Percentiles rank a stretch among this genome's conserved stretches.
phyloP scores from a whole-genome alignment of 1,140 invertebrate genomes.

The Helicoverpa zea region DNA sequence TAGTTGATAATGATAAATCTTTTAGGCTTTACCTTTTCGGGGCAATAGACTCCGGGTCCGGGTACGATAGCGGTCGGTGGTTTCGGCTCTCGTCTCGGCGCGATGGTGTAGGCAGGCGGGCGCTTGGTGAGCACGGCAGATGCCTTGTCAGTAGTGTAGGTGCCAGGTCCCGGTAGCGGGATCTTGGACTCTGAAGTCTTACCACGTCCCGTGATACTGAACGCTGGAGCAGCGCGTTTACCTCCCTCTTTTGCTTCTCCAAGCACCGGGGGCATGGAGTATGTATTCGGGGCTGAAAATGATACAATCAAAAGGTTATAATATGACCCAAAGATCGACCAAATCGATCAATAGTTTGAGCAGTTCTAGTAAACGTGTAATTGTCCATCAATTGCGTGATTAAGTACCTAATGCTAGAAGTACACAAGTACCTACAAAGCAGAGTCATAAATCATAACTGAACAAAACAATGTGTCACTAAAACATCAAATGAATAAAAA shows the following conservation, averaged over 20 bases:
- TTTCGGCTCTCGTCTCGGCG: conserved; percentile 76
- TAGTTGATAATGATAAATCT: neutral
- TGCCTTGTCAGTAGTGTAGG: conserved; percentile 81
- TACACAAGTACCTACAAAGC: neutral
- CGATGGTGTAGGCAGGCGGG: conserved; percentile 84
- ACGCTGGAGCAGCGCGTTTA: conserved; percentile 87
- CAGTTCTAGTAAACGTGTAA: neutral
- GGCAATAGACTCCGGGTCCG: conserved; percentile 88
- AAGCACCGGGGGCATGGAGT: conserved; percentile 94
- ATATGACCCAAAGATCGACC: neutral
- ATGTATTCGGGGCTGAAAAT: conserved; percentile 93
- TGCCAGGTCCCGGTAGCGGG: conserved; percentile 81
- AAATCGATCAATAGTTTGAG: neutral
- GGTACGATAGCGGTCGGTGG: conserved; percentile 74
- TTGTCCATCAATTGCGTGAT: neutral
- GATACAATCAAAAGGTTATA: neutral
- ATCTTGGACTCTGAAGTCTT: conserved; percentile 73
- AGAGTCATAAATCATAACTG: conserved; percentile 30
- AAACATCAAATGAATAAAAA: conserved; percentile 8
- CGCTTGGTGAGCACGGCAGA: conserved; percentile 69
- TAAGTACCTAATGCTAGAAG: neutral
- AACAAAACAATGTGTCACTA: conserved; percentile 37
- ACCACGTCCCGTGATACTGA: conserved; percentile 82
- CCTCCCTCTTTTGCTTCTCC: conserved; percentile 90
- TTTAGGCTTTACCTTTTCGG: conserved; percentile 84